These are phyloP conservation scores for Typhlomys cinereus DNA, from an alignment of 2,113 vertebrate genomes.

Conservation along the genomic window DNA sequence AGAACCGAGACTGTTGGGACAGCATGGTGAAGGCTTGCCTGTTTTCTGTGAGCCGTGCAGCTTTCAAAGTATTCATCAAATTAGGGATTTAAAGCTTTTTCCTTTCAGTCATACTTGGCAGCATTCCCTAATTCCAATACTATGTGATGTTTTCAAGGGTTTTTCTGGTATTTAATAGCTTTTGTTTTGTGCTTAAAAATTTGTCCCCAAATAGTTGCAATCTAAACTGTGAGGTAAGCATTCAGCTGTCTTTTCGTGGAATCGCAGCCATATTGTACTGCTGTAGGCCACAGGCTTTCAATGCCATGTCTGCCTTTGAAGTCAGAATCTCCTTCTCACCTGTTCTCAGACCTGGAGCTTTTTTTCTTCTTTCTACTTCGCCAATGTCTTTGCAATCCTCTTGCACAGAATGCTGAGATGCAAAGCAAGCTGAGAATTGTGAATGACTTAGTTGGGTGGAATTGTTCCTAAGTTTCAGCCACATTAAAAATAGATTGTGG, in stretches of 20 bases:
- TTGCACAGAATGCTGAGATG: background rate
- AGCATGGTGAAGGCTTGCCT: background rate
- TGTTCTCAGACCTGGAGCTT: fast-evolving
- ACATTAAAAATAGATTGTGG: background rate
- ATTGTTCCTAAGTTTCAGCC: background rate
- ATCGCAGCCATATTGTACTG: background rate
- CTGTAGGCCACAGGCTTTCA: background rate
- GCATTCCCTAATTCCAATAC: background rate
- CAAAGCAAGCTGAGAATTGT: background rate
- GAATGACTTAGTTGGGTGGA: background rate
- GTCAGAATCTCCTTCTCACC: background rate
- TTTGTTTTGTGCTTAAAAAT: background rate
- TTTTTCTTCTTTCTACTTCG: background rate
- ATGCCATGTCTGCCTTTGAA: background rate
- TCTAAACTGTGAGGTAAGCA: background rate
- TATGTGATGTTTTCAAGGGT: background rate
- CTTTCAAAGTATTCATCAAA: background rate
- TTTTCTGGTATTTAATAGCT: background rate
- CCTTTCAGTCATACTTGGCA: background rate
- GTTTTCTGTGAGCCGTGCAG: background rate
- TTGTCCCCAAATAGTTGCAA: background rate
- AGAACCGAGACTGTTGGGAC: background rate
- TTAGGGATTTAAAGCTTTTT: background rate
- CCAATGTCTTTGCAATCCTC: background rate
- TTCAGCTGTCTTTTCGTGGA: background rate